A percentile compares a stretch with the other conserved stretches of the same genome.
These are phyloP conservation scores for Crypturellus undulatus DNA, from an alignment of 2,113 vertebrate genomes.

Conservation along the genomic window DNA sequence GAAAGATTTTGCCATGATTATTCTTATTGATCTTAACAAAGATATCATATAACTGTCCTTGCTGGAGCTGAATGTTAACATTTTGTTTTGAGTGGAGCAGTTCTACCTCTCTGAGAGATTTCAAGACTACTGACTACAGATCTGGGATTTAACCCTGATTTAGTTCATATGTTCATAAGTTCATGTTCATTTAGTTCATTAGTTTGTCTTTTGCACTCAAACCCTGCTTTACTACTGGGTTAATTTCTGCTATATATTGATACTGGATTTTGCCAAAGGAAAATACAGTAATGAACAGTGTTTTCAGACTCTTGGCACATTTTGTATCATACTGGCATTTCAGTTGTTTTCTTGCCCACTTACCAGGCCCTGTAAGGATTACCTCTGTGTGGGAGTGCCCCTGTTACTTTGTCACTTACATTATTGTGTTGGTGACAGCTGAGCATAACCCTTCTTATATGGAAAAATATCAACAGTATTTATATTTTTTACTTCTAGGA, in stretches of 20 bases:
- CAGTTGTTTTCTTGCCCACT: no score
- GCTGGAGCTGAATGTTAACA: neutral
- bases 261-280: neutral
- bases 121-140: neutral
- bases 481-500: constrained; percentile 70
- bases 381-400: neutral
- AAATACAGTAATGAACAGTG: neutral
- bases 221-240: neutral
- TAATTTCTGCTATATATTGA: neutral
- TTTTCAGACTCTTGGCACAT: neutral
- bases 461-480: neutral
- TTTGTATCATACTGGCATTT: neutral
- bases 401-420: neutral
- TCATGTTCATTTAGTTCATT: no score
- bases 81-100: neutral
- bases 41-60: neutral
- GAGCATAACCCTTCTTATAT: neutral
- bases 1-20: rapidly evolving
- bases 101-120: neutral
- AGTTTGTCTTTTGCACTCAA: neutral
- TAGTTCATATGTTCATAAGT: neutral
- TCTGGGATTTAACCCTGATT: neutral
- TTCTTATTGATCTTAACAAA: neutral
- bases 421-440: neutral
- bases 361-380: neutral